phyloP scores from a whole-genome alignment of 2,888 invertebrate genomes.

The Nipponacmea schrenckii region DNA sequence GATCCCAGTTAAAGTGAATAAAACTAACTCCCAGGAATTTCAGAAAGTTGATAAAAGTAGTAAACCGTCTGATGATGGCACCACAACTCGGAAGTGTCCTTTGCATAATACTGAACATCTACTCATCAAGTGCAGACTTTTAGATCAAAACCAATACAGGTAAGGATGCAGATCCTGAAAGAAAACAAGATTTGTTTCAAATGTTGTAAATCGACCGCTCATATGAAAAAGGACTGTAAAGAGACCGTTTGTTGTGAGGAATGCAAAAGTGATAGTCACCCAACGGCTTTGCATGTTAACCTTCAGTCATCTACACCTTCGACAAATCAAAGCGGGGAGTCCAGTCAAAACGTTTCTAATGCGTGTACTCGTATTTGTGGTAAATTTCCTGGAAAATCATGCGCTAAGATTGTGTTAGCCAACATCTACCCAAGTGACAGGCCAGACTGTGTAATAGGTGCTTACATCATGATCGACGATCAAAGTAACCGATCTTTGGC shows the following conservation, averaged over 20 bases:
- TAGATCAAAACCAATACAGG: constrained; percentile 17
- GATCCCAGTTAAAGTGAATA: not conserved
- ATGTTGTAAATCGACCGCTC: constrained; percentile 25
- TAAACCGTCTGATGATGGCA: no score
- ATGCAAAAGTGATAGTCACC: constrained; percentile 26
- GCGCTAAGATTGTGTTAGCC: not conserved
- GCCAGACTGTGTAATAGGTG: not conserved
- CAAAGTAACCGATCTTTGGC: not conserved
- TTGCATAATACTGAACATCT: constrained; percentile 12
- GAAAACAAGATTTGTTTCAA: constrained; percentile 25
- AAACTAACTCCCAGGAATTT: not conserved
- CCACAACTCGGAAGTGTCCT: no score
- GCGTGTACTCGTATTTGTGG: not conserved
- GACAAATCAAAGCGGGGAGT: constrained; percentile 15
- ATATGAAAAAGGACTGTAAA: constrained; percentile 19
- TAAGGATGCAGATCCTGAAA: constrained; percentile 22
- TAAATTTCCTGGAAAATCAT: not conserved
- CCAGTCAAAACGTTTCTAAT: no score
- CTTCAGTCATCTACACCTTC: not conserved
- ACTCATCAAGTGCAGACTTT: constrained; percentile 23
- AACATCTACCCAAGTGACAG: not conserved
- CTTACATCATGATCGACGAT: constrained; percentile 4
- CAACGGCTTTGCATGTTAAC: constrained; percentile 24
- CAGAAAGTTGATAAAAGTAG: no score
- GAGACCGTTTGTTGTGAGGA: constrained; percentile 23